Percentiles rank a stretch among this genome's conserved stretches.
These are phyloP conservation scores for Mormyrus lacerda DNA, from an alignment of 2,113 vertebrate species.

Conservation along the genomic window DNA sequence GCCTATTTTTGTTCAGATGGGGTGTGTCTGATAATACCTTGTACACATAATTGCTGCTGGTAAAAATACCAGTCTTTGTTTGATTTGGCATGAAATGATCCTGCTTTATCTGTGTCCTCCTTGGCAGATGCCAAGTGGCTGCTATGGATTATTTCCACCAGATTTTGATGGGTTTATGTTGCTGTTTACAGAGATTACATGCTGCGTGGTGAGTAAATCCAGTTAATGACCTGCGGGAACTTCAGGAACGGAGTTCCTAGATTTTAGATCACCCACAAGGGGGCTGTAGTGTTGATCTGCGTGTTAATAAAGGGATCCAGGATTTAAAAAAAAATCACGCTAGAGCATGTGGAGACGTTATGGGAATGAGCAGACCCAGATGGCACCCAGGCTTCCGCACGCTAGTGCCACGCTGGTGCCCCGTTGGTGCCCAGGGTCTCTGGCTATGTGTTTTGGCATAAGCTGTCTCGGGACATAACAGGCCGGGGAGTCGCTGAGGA, in stretches of 20 bases:
- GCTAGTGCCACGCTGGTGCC: neutral
- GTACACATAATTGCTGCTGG: neutral
- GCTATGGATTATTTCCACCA: neutral
- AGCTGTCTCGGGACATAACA: neutral
- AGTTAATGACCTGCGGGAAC: constrained; percentile 38
- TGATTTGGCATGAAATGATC: neutral
- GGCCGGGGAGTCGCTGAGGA: neutral
- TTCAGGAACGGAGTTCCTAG: constrained; percentile 32
- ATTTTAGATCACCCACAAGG: constrained; percentile 1
- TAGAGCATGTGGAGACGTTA: neutral
- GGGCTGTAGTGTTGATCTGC: constrained; percentile 40
- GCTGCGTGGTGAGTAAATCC: constrained; percentile 50
- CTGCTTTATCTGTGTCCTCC: neutral
- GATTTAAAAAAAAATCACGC: neutral
- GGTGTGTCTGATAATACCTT: neutral
- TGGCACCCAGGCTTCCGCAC: neutral
- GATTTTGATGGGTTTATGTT: constrained; percentile 47
- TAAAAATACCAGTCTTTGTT: constrained; percentile 3
- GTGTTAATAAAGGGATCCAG: constrained; percentile 40
- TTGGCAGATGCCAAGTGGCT: neutral
- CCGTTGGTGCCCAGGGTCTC: neutral
- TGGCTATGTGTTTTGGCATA: neutral
- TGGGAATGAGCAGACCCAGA: constrained; percentile 12
- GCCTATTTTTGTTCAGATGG: constrained; percentile 12
- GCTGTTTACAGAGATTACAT: constrained; percentile 46